Evolutionary conservation across 1,140 invertebrate genomes (phyloP), one percentile per base, ranked within the genome.

Genomic region (Lycorma delicatula): DNA sequence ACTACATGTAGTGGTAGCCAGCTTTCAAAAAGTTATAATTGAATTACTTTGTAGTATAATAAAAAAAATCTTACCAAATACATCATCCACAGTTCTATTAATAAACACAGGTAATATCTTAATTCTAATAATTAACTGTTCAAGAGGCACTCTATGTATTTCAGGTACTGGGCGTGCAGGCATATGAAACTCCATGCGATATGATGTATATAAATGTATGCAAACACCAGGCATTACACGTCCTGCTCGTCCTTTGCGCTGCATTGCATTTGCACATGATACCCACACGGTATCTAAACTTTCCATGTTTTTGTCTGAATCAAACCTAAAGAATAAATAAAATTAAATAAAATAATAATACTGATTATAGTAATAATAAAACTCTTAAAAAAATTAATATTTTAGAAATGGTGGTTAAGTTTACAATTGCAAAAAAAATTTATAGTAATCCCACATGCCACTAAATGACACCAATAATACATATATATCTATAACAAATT

Each of bases 101-200:
- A 82, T 65, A 66, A 83, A 77, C 71, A 75, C 80, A 3, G 87
- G 81, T 51, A 97, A 72, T 51, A 93, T 83, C 75, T 95, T 93
- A 23, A 92, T 87, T 63, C 92, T 85, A 31, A 98, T 74, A 61
- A 95, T 81, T 22, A 97, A 69, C 64, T 93, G 89, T 75, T 93
- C 89, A 11, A 95, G 74, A 7, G 91, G 86, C 58, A 88, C 83
- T 57, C 91, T 73, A 36, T 92, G 80, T 61, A 95, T 88, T 77
- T 94, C 91, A 1, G 91, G 88, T 56, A 86, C 80, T 0, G 86
- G 86, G 66, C 88, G 85, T 36, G 79, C 72, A 49, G 78, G 67
- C 57, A 89, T 76, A 27, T 81, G 73, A 52, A 81, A 76, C 12
- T 80, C 76, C 63, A 79, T 84, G 47, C 70, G 77, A 64, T 84